Conservation (phyloP, 2,888 invertebrate species). For the Lumbricus terrestris region DNA sequence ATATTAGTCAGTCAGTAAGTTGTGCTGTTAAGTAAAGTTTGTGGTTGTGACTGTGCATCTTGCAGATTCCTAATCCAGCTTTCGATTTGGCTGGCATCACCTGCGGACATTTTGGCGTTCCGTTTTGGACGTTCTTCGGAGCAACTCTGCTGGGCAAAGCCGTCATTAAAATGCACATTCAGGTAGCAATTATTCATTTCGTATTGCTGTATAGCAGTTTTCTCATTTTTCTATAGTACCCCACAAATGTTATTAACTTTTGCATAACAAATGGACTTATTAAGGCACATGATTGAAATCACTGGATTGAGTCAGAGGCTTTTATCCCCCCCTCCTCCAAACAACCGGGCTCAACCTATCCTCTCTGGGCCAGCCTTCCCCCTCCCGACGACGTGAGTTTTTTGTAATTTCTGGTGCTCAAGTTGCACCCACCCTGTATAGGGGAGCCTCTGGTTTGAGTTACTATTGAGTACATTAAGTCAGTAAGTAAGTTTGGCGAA, state of each 20-base stretch:
- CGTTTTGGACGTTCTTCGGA: conserved; percentile 99
- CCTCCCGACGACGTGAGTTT: too few species aligned
- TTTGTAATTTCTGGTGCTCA: too few species aligned
- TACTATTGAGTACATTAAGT: conserved; percentile 30
- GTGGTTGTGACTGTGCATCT: conserved; percentile 4
- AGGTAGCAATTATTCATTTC: conserved; percentile 53
- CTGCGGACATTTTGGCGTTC: conserved; percentile 96
- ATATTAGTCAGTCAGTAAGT: too few species aligned
- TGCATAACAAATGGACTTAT: not conserved
- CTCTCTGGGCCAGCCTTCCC: too few species aligned
- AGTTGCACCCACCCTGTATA: too few species aligned
- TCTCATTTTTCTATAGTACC: not conserved
- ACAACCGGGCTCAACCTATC: too few species aligned
- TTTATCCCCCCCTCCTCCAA: too few species aligned
- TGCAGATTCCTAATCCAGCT: conserved; percentile 92
- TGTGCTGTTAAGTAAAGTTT: not conserved
- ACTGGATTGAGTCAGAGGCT: too few species aligned
- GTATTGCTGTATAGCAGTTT: not conserved
- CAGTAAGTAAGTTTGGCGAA: too few species aligned
- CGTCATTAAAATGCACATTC: conserved; percentile 92
- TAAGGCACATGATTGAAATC: not conserved
- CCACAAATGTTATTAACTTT: not conserved
- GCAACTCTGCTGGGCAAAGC: conserved; percentile 97
- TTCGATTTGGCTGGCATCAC: conserved; percentile 98
- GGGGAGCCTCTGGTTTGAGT: too few species aligned